Evolutionary conservation across 2,797 vertebrate species (phyloP).

Genomic region (Cephalopachus bancanus): DNA sequence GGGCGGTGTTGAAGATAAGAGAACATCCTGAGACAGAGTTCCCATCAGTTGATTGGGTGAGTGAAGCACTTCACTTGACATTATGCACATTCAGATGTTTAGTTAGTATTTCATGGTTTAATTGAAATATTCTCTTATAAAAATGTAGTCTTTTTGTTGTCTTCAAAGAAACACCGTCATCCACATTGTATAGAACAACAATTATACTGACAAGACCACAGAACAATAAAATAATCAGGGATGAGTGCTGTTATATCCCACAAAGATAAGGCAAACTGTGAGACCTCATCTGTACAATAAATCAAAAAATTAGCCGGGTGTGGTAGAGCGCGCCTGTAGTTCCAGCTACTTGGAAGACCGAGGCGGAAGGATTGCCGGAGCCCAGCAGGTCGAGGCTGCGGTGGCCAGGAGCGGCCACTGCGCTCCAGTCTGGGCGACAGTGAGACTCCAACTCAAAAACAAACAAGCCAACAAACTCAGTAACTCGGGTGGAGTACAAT

Average conservation of each 20-base stretch:
- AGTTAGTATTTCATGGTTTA: constrained; percentile 22
- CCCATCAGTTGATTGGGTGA: neutral
- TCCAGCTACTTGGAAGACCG: no score
- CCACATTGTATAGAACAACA: constrained; percentile 1
- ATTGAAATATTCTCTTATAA: constrained; percentile 40
- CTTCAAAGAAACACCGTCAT: constrained; percentile 35
- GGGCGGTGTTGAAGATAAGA: neutral
- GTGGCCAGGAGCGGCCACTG: no score
- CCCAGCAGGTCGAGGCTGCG: no score
- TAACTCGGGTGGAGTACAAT: constrained; percentile 46
- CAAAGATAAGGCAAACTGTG: constrained; percentile 62
- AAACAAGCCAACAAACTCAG: constrained; percentile 52
- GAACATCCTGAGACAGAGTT: neutral
- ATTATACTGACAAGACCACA: constrained; percentile 42
- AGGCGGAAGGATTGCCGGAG: no score
- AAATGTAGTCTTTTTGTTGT: constrained; percentile 26
- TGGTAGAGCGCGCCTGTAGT: no score
- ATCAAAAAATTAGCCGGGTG: no score
- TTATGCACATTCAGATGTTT: neutral
- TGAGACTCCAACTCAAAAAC: no score
- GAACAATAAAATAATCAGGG: constrained; percentile 76
- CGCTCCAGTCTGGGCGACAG: no score
- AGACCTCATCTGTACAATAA: no score
- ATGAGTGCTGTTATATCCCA: neutral
- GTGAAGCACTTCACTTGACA: neutral